phyloP scores from a whole-genome alignment of 2,888 invertebrate genomes.

The Xanthia icteritia region DNA sequence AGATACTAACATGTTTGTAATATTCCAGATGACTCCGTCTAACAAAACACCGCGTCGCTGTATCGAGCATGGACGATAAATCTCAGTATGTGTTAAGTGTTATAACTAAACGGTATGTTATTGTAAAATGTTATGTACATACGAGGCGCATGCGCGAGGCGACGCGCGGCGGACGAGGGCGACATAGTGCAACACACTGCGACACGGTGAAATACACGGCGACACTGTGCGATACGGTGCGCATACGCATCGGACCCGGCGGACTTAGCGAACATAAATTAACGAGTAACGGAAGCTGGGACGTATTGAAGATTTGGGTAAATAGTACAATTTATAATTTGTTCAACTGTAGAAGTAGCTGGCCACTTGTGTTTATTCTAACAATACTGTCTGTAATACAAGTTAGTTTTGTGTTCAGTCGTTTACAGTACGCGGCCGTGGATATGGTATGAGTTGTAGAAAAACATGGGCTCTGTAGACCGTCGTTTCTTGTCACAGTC shows the following conservation, averaged over 20 bases:
- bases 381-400: constrained; percentile 13
- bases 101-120: constrained; percentile 76
- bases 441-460: neutral
- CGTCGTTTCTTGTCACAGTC: neutral
- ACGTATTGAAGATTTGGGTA: constrained; percentile 65
- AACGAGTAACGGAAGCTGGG: constrained; percentile 48
- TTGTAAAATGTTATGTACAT: constrained; percentile 75
- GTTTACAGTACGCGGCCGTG: neutral
- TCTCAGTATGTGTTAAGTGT: constrained; percentile 89
- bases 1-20: constrained; percentile 10
- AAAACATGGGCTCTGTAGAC: neutral
- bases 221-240: neutral
- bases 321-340: constrained; percentile 57
- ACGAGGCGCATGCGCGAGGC: constrained; percentile 64
- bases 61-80: constrained; percentile 89
- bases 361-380: constrained; percentile 28
- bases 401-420: constrained; percentile 18
- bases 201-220: neutral
- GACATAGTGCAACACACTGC: constrained; percentile 3
- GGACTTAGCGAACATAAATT: constrained; percentile 53
- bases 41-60: constrained; percentile 80
- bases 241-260: constrained; percentile 26
- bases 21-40: constrained; percentile 88
- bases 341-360: constrained; percentile 33
- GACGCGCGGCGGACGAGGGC: constrained; percentile 38